These are phyloP conservation scores for Antheraea mylitta DNA, from an alignment of 1,140 invertebrate species.

Conservation along the genomic window DNA sequence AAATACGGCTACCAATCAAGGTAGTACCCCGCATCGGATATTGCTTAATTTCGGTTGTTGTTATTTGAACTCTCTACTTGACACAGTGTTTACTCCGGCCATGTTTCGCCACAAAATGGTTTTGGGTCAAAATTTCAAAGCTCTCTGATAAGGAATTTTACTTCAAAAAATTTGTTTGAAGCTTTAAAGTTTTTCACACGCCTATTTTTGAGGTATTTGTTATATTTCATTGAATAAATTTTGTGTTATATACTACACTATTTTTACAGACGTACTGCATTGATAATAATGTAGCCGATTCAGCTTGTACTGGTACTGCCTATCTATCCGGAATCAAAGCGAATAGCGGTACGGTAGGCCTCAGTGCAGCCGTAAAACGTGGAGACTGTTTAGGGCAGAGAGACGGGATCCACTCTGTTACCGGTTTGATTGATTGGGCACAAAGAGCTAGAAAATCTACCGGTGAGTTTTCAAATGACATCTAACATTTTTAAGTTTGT, in stretches of 20 bases:
- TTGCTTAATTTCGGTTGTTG: no score
- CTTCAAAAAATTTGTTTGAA: no score
- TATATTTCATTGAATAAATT: neutral
- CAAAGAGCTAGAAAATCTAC: slow-evolving; percentile 85
- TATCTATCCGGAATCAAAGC: slow-evolving; percentile 91
- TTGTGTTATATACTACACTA: neutral
- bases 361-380: slow-evolving; percentile 82
- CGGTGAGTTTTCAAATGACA: slow-evolving; percentile 61
- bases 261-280: slow-evolving; percentile 87
- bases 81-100: no score
- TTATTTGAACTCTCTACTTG: no score
- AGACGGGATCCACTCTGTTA: slow-evolving; percentile 78
- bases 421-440: slow-evolving; percentile 86
- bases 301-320: slow-evolving; percentile 89
- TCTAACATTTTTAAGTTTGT: no score
- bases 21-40: no score
- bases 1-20: no score
- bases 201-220: neutral
- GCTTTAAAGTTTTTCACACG: no score
- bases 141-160: no score
- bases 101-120: no score
- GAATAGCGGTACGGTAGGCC: slow-evolving; percentile 87
- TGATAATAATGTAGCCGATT: slow-evolving; percentile 88
- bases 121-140: no score
- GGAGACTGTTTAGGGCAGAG: slow-evolving; percentile 81